A percentile compares a stretch with the other conserved stretches of the same genome.
Conservation (phyloP, 64 coral and sea anemone species). For the Stichodactyla mertensii region DNA sequence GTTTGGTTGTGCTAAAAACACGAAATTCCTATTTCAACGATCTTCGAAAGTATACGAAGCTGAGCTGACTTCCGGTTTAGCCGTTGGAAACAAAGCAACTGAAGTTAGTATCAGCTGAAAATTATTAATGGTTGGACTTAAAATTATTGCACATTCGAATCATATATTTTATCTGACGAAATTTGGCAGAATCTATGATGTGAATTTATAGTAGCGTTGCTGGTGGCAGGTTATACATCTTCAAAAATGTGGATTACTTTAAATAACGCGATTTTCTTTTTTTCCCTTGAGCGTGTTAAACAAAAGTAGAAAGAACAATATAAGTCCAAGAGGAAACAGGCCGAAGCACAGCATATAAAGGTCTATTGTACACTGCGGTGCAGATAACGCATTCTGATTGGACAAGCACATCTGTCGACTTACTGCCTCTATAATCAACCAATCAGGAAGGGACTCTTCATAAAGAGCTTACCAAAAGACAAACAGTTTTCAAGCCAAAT, state of each 20-base stretch:
- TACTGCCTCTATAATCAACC: background rate
- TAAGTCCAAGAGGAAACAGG: background rate
- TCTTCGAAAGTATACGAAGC: background rate
- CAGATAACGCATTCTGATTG: background rate
- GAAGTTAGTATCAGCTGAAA: background rate
- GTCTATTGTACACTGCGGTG: background rate
- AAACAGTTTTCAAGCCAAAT: background rate
- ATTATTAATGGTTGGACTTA: background rate
- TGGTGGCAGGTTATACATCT: background rate
- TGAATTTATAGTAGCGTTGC: background rate
- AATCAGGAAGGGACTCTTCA: background rate
- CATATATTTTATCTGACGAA: no score
- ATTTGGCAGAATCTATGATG: background rate
- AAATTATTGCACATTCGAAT: background rate
- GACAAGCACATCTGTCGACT: slow-evolving; percentile 19
- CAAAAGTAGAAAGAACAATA: slow-evolving; percentile 3
- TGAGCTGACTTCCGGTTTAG: background rate
- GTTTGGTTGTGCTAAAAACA: no score
- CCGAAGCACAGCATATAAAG: slow-evolving; percentile 18
- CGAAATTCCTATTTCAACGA: no score
- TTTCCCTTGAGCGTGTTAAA: background rate
- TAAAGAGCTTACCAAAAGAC: slow-evolving; percentile 1
- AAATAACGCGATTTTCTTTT: background rate
- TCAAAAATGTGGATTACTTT: background rate
- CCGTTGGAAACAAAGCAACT: background rate